Percentiles rank a stretch among this genome's conserved stretches.
Evolutionary conservation across 2,888 invertebrate genomes (phyloP).

Genomic region (Thera obeliscata): DNA sequence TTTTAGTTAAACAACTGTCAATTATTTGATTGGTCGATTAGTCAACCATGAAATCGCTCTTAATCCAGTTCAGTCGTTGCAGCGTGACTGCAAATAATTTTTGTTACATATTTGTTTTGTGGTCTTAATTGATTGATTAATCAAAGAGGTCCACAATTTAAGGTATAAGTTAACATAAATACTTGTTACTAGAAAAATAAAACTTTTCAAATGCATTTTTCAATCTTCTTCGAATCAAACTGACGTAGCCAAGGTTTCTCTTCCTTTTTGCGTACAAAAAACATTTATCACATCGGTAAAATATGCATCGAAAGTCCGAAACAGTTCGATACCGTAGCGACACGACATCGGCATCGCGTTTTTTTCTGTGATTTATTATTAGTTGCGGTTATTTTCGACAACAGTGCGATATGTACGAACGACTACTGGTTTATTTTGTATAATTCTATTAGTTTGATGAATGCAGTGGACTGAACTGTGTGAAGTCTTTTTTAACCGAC

Average conservation of each 20-base stretch:
- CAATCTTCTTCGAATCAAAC: not conserved
- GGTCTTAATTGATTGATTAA: too few species aligned
- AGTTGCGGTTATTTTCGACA: constrained; percentile 41
- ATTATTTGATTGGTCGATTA: too few species aligned
- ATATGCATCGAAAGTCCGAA: constrained; percentile 25
- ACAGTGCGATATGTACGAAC: constrained; percentile 8
- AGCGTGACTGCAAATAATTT: too few species aligned
- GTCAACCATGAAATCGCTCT: too few species aligned
- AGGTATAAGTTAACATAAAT: too few species aligned
- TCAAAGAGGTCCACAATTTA: too few species aligned
- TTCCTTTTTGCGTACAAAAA: constrained; percentile 11
- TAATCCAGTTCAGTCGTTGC: too few species aligned
- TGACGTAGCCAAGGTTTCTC: not conserved
- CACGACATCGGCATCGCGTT: constrained; percentile 22
- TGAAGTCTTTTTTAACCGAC: too few species aligned
- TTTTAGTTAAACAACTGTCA: too few species aligned
- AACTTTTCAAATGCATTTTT: not conserved
- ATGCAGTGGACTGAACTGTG: constrained; percentile 12
- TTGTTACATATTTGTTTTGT: too few species aligned
- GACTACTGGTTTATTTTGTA: constrained; percentile 22
- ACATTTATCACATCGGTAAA: constrained; percentile 24
- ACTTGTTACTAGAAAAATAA: not conserved
- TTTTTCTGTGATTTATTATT: constrained; percentile 43
- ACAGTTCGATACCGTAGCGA: constrained; percentile 23
- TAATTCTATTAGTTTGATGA: constrained; percentile 20